phyloP scores from a whole-genome alignment of 2,888 invertebrate species.

The Plagodis dolabraria region DNA sequence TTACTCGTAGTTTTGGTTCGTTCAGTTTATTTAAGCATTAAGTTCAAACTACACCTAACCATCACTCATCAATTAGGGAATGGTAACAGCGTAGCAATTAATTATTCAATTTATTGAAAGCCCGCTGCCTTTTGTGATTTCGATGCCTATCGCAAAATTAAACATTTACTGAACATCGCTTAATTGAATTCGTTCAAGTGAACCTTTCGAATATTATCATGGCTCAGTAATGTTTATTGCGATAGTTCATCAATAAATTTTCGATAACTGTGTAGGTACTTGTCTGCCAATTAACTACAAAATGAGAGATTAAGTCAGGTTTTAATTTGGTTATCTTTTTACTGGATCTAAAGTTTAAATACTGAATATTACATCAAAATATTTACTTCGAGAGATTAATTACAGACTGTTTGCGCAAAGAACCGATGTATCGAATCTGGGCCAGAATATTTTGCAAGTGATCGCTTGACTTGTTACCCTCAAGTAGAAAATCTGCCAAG shows the following conservation, averaged over 20 bases:
- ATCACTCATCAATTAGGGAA: conserved; percentile 28
- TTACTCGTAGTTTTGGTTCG: conserved; percentile 18
- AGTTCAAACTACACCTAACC: conserved; percentile 11
- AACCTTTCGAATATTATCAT: conserved; percentile 8
- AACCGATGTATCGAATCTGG: too few species aligned
- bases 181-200: conserved; percentile 28
- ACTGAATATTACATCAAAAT: too few species aligned
- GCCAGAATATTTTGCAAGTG: too few species aligned
- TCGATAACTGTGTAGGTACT: neutral
- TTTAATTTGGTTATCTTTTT: too few species aligned
- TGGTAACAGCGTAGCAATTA: conserved; percentile 26
- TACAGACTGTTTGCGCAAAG: too few species aligned
- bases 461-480: too few species aligned
- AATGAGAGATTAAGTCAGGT: too few species aligned
- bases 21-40: conserved; percentile 18
- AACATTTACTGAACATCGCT: conserved; percentile 30
- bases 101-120: conserved; percentile 36
- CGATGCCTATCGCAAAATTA: conserved; percentile 25
- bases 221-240: conserved; percentile 4
- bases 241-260: conserved; percentile 9
- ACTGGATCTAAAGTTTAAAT: too few species aligned
- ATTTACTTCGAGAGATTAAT: too few species aligned
- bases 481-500: too few species aligned
- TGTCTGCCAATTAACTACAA: too few species aligned
- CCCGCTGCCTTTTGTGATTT: conserved; percentile 28